Percentiles rank a stretch among this genome's conserved stretches.
Evolutionary conservation across 2,113 vertebrate genomes (phyloP).

Genomic region (Tapirus terrestris): DNA sequence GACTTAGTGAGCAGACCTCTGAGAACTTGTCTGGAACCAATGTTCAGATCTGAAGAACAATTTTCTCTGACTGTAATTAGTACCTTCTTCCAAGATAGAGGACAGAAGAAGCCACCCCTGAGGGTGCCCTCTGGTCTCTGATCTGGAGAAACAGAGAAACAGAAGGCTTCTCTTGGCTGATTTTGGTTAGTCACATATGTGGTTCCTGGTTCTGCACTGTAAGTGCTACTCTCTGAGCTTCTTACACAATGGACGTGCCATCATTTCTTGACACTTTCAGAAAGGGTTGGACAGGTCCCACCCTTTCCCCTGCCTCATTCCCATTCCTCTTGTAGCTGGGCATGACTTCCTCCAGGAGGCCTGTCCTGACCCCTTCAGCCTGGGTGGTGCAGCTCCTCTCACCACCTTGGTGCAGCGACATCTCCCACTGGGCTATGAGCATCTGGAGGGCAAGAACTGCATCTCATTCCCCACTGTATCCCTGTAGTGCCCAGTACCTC

Average conservation of each 20-base stretch:
- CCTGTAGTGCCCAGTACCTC: neutral
- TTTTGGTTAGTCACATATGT: neutral
- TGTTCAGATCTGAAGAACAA: neutral
- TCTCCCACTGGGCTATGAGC: neutral
- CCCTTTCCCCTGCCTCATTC: neutral
- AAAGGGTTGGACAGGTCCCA: no score
- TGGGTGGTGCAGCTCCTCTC: neutral
- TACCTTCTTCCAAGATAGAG: neutral
- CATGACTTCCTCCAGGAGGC: neutral
- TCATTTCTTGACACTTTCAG: neutral
- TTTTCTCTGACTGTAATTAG: neutral
- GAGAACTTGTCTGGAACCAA: neutral
- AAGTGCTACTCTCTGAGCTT: neutral
- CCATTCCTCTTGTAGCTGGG: neutral
- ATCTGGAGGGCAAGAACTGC: neutral
- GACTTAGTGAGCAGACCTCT: neutral
- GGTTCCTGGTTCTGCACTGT: neutral
- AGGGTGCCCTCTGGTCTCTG: no score
- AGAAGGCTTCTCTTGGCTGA: neutral
- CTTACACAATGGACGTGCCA: accelerated
- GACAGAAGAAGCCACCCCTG: neutral
- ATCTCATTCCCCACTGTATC: neutral
- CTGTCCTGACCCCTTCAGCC: neutral
- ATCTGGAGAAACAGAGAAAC: neutral
- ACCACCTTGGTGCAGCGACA: no score